Evolutionary conservation across 2,113 vertebrate species (phyloP), one percentile per base, ranked within the genome.

Genomic region (Seriola dumerili): DNA sequence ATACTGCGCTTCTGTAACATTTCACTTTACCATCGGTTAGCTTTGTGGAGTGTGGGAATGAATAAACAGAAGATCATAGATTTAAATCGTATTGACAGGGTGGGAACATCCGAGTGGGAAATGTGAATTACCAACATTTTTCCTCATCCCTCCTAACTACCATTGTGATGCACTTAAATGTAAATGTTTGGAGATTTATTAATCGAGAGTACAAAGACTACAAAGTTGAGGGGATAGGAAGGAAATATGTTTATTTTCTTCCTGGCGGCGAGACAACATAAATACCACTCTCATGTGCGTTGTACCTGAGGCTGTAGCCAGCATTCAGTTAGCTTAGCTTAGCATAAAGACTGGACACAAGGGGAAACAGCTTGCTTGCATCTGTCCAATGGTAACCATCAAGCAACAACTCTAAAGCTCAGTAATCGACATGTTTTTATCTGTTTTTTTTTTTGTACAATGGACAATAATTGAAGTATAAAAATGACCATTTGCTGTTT

Each of bases 31-130:
- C 54, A 29, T 16, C 23, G 36, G 34, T 73, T 72, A n/a, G 44
- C 65, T 73, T 75, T 42, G 76, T 69, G 66, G 63, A 69, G 76
- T 84, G 13, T 81, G 72, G 71, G 83, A 86, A 75, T 58, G 67
- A 61, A 65, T 84, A 71, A 84, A 83, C 72, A 81, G 7, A 83
- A 40, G 42, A 68, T 69, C 69, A 38, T 4, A 42, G 61, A 72
- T 80, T 68, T 32, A 40, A 75, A 58, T 79, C 29, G 63, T 77
- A 76, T 48, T 76, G 81, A 81, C 66, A 68, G 73, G 32, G 77
- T 87, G 44, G 63, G 71, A 87, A 77, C 59, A 40, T 61, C 34
- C 46, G 52, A 17, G 25, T 65, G 67, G 66, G 8, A 82, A 79
- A 70, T 46, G 34, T 19, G 59, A 77, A 42, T 73, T 17, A 25